Base-by-base conservation (phyloP, 2,113 vertebrate species). In the Pseudopipra pipra region DNA sequence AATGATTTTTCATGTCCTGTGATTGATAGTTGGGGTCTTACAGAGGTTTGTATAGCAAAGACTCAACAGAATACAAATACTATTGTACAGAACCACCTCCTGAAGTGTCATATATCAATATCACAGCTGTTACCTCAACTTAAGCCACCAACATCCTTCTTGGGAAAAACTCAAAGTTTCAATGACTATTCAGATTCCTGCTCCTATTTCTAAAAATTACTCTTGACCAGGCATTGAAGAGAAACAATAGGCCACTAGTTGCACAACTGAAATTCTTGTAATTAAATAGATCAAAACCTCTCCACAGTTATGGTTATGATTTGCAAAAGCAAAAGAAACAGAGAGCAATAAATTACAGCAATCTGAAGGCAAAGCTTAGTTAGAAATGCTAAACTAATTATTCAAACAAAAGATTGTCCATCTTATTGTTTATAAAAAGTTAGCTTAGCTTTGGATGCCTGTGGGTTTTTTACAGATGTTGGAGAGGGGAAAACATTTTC, bases 251-350 rank as follows among this genome's bases (percentile, higher is more conserved):
- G 47, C 67, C 51, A 88, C 37, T 51, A 71, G 33, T 66, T 92
- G 41, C 92, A 86, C 67, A 94, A 86, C 33, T 74, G 44, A 63
- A 96, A 76, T 90, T 89, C 56, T 78, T 92, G 23, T 67, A 85
- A 95, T 67, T 74, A 75, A 97, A 90, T 31, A 85, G 65, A 90
- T 95, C 77, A 91, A 90, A 97, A 55, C 49, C 12, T 85, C 83
- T 87, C 73, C 54, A 65, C 33, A 37, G 61, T 72, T 91, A 70
- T 63, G 68, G 79, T 81, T 95, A 75, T 72, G 31, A 73, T 91
- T 95, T 95, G 41, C 47, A 89, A 96, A 90, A 85, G 67, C 30
- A 67, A 89, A 92, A 85, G 67, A 87, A 85, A 56, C 33, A 55
- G 62, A 87, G 65, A 75, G 65, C 49, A 91, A 67, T 43, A 93